A percentile compares a stretch with the other conserved stretches of the same genome.
Conservation (phyloP, 2,888 invertebrate species). For the Microplitis deprimator region DNA sequence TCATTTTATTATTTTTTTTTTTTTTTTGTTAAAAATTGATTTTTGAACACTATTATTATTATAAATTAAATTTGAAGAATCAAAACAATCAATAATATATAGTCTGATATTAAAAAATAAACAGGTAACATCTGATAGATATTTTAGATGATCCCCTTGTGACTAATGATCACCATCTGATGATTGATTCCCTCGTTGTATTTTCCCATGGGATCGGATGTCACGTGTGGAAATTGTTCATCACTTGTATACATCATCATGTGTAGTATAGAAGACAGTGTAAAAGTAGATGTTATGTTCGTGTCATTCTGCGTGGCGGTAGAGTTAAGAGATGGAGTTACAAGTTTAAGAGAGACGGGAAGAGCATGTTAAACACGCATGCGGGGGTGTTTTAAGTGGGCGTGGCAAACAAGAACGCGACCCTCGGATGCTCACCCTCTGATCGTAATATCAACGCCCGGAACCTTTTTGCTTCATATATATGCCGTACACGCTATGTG, state of each 20-base stretch:
- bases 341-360: neutral
- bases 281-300: slow-evolving; percentile 46
- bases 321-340: neutral
- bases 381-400: slow-evolving; percentile 52
- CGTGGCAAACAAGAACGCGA: slow-evolving; percentile 46
- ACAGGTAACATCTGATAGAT: slow-evolving; percentile 16
- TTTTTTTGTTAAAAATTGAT: neutral
- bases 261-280: slow-evolving; percentile 32
- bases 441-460: slow-evolving; percentile 14
- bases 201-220: slow-evolving; percentile 52
- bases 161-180: slow-evolving; percentile 51
- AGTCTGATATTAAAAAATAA: slow-evolving; percentile 15
- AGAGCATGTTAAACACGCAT: slow-evolving; percentile 41
- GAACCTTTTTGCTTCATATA: neutral
- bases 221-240: slow-evolving; percentile 45
- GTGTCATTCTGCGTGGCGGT: slow-evolving; percentile 41
- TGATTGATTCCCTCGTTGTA: slow-evolving; percentile 38
- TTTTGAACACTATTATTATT: neutral
- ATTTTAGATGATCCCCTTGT: slow-evolving; percentile 37
- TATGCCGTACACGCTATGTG: neutral
- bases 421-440: slow-evolving; percentile 46
- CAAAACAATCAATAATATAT: neutral
- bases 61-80: neutral
- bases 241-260: slow-evolving; percentile 3
- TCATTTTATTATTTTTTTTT: neutral